These are phyloP conservation scores for Tretioscincus oriximinensis DNA, from an alignment of 2,113 vertebrate genomes.

Conservation along the genomic window DNA sequence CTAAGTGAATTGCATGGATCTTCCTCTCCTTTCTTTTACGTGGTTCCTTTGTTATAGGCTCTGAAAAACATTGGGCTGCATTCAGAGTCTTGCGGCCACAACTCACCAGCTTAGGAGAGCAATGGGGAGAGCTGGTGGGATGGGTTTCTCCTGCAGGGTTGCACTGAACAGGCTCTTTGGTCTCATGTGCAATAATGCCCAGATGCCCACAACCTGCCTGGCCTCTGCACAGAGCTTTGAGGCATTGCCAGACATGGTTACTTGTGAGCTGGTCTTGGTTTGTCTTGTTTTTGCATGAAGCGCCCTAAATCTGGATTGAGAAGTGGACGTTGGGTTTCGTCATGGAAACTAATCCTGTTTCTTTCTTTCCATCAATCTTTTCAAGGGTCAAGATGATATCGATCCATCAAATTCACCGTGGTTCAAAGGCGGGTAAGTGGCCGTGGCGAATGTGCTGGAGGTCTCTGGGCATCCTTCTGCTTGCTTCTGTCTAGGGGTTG, in stretches of 20 bases:
- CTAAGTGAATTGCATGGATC: neutral
- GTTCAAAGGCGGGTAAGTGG: conserved; percentile 89
- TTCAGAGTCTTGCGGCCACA: neutral
- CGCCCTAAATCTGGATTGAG: neutral
- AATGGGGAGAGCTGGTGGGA: neutral
- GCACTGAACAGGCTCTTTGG: conserved; percentile 67
- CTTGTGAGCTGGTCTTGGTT: conserved; percentile 21
- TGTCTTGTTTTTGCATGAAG: conserved; percentile 46
- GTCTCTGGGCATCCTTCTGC: neutral
- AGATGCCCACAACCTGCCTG: neutral
- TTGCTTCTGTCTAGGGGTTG: too few relatives aligned
- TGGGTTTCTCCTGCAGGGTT: neutral
- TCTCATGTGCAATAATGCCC: neutral
- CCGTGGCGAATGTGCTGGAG: neutral
- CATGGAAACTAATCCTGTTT: conserved; percentile 25
- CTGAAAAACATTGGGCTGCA: too few relatives aligned
- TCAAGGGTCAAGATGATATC: conserved; percentile 80
- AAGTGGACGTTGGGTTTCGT: neutral
- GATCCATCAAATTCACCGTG: conserved; percentile 82
- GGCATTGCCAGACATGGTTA: neutral
- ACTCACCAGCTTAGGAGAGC: neutral
- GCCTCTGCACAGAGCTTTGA: neutral
- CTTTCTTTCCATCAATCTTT: conserved; percentile 1
- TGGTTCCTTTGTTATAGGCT: neutral
- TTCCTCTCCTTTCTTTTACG: neutral